These are phyloP conservation scores for Cydia splendana DNA, from an alignment of 1,140 invertebrate genomes.

Conservation along the genomic window DNA sequence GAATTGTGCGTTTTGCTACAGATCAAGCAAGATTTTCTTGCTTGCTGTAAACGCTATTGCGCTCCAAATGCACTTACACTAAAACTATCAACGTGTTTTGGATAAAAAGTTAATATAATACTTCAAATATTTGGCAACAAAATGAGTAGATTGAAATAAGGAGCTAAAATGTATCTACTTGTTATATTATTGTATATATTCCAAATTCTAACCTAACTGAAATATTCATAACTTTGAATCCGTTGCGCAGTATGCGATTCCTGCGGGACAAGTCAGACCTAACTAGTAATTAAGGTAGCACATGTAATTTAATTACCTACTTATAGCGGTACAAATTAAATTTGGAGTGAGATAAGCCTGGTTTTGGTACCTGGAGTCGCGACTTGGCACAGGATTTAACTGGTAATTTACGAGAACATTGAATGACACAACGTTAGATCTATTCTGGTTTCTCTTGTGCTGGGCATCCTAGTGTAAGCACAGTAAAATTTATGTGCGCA, in stretches of 20 bases:
- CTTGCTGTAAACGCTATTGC: background rate
- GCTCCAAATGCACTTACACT: background rate
- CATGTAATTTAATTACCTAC: background rate
- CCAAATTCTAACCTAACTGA: too few species aligned
- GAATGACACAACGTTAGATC: slow-evolving; percentile 33
- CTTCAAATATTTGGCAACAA: too few species aligned
- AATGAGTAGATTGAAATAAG: too few species aligned
- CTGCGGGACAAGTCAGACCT: too few species aligned
- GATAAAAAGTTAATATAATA: too few species aligned
- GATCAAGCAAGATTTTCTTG: background rate
- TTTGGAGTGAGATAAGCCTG: background rate
- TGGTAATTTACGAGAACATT: slow-evolving; percentile 27
- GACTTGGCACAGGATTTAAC: slow-evolving; percentile 25
- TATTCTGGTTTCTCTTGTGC: slow-evolving; percentile 28
- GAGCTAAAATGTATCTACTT: too few species aligned
- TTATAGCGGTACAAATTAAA: background rate
- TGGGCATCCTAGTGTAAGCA: slow-evolving; percentile 20
- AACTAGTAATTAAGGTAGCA: background rate
- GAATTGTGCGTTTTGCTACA: background rate
- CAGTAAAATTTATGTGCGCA: slow-evolving; percentile 25
- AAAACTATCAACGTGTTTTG: background rate
- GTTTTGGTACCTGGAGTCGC: slow-evolving; percentile 1
- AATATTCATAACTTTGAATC: too few species aligned
- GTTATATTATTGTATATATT: too few species aligned
- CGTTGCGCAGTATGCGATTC: too few species aligned